Percentiles rank a stretch among this genome's conserved stretches.
phyloP scores from a whole-genome alignment of 92 coral and sea anemone genomes.

The Porites divaricata region DNA sequence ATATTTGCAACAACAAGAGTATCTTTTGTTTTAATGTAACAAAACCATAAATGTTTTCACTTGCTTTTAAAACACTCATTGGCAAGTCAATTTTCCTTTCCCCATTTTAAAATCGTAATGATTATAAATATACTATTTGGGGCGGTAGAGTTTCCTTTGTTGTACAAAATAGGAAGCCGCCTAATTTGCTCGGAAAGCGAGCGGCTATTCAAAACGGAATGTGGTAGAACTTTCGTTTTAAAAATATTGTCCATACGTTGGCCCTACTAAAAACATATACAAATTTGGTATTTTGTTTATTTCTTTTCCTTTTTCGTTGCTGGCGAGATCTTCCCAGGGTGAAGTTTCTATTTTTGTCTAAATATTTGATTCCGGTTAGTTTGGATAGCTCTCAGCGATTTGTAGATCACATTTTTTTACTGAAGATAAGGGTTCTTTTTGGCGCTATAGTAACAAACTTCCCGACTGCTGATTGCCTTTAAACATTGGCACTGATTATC shows the following conservation, averaged over 20 bases:
- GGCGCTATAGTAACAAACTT: background rate
- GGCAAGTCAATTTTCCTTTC: background rate
- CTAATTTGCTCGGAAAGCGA: constrained; percentile 7
- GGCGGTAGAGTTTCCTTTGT: constrained; percentile 16
- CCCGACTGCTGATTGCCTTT: background rate
- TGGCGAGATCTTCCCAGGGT: constrained; percentile 1
- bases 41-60: too few relatives aligned
- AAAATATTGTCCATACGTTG: constrained; percentile 28
- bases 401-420: too few relatives aligned
- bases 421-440: too few relatives aligned
- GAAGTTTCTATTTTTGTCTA: background rate
- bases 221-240: background rate
- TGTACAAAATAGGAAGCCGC: constrained; percentile 6
- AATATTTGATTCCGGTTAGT: too few relatives aligned
- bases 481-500: background rate
- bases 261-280: background rate
- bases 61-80: background rate
- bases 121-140: background rate
- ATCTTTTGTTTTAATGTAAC: background rate
- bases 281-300: constrained; percentile 13
- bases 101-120: background rate
- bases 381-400: too few relatives aligned
- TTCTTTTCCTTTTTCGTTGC: background rate
- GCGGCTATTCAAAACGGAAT: background rate
- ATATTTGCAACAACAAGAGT: background rate